A percentile compares a stretch with the other conserved stretches of the same genome.
These are phyloP conservation scores for Miichthys miiuy DNA, from an alignment of 2,797 vertebrate genomes.

Conservation along the genomic window DNA sequence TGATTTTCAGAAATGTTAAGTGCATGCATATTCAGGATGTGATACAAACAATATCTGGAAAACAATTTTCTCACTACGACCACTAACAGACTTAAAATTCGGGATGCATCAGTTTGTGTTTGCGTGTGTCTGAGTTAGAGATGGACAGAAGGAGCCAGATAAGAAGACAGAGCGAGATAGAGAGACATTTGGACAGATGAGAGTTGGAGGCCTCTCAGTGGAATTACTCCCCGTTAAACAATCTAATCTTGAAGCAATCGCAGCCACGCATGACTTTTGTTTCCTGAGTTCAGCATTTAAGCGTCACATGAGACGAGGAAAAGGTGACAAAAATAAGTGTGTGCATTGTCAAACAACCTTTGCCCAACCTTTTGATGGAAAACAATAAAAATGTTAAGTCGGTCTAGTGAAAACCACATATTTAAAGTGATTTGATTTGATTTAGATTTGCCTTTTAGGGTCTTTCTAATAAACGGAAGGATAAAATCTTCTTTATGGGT, in stretches of 20 bases:
- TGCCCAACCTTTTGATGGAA: background rate
- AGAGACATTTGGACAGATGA: conserved; percentile 24
- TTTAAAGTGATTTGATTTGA: background rate
- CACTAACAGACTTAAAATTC: conserved; percentile 21
- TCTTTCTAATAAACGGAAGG: background rate
- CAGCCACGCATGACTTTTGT: conserved; percentile 22
- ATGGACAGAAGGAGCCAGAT: background rate
- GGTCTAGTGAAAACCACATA: background rate
- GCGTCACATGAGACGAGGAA: background rate
- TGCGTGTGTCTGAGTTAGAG: background rate
- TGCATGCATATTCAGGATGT: conserved; percentile 2
- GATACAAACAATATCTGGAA: background rate
- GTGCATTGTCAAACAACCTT: too few species aligned
- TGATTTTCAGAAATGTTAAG: background rate
- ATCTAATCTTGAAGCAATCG: conserved; percentile 29
- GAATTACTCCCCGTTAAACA: conserved; percentile 25
- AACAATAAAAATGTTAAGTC: background rate
- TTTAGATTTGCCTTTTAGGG: background rate
- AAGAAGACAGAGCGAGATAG: conserved; percentile 1
- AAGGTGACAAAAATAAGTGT: background rate
- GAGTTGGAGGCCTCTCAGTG: conserved; percentile 33
- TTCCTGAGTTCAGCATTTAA: background rate
- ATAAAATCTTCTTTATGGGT: background rate
- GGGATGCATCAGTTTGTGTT: background rate
- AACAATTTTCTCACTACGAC: background rate